Evolutionary conservation across 35 echinoderm and acorn worm genomes (phyloP), one percentile per base, ranked within the genome.

Genomic region (Strongylocentrotus purpuratus): DNA sequence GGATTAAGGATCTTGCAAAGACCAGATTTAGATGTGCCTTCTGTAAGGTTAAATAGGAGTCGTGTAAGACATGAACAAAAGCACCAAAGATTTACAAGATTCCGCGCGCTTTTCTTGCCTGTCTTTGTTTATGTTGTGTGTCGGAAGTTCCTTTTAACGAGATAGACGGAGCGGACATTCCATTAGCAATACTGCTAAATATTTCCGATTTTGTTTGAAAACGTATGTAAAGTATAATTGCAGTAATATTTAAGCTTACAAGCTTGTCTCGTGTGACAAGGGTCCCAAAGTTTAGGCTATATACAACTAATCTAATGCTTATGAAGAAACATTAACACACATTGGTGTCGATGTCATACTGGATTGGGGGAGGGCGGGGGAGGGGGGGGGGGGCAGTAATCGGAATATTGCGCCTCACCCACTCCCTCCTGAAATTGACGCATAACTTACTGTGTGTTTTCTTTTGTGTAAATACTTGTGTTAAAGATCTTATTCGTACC

Each of bases 1-100:
- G 33, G 87, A 89, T 89, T 89, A 89, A 33, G 45, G 31, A 89
- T 46, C 33, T 46, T 15, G 87, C 87, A 46, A 89, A 41, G 87
- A 45, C 87, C 87, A 89, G 33, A 45, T 87, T 31, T 35, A 35
- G 86, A 87, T 89, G 13, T 89, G 87, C 45, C 65, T 78, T 78
- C 65, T 78, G 65, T 15, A 41, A 13, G 50, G 50, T 55, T 55
- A 55, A 55, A 55, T 10, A 55, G 8, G 65, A 28, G 20, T 18
- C 65, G 20, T 78, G 22, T 28, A 3, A 78, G 65, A 78, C 20
- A n/a, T 5, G 22, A 78, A 78, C 28, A 78, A 28, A 78, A 78
- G 65, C 25, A 78, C 28, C 65, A 7, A 28, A 78, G 65, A 78
- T n/a, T 28, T 78, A 78, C 22, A 78, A 78, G 20, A n/a, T 78